Evolutionary conservation across 2,113 vertebrate genomes (phyloP), one percentile per base, ranked within the genome.

Genomic region (Podarcis cretensis): DNA sequence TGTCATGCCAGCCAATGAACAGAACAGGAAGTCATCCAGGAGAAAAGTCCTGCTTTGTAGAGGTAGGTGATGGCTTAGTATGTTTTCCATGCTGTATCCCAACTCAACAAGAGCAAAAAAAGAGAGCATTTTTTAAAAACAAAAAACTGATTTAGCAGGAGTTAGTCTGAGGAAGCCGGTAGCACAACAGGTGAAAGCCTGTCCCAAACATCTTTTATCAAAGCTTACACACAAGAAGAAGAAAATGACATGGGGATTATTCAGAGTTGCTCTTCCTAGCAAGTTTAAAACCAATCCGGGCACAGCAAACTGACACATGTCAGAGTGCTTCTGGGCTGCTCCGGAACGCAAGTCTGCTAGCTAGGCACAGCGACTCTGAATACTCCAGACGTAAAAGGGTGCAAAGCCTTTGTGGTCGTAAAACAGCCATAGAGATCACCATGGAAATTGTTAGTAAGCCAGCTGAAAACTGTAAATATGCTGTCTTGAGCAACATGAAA

Each of bases 61-160:
- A 98, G 97, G 98, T 98, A 98, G 97, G 96, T 96, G 96, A 95
- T n/a, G 92, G 92, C 89, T 94, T 92, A 88, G 87, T 89, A 84
- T 89, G 90, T 86, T 95, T 95, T 90, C 91, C 96, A 95, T 93
- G 95, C 93, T 94, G 93, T 80, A 92, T 94, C 94, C 95, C 86
- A 94, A 90, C 84, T 84, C 90, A 88, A 20, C 81, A 75, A 68
- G 87, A 92, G 66, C 35, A 76, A 83, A 63, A 0, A 54, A 48
- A 0, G 1, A 48, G 9, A 48, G 48, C 48, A 48, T 48, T 8
- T 43, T 43, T 43, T 8, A 10, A 54, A 54, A 54, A 54, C 9
- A 54, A 54, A 10, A 54, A 54, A 10, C 63, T 85, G 57, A 82
- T 59, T 75, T 1, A 90, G 89, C 75, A 90, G 82, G 87, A 0